A percentile compares a stretch with the other conserved stretches of the same genome.
Evolutionary conservation across 2,113 vertebrate genomes (phyloP).

Genomic region (Toxotes jaculatrix): DNA sequence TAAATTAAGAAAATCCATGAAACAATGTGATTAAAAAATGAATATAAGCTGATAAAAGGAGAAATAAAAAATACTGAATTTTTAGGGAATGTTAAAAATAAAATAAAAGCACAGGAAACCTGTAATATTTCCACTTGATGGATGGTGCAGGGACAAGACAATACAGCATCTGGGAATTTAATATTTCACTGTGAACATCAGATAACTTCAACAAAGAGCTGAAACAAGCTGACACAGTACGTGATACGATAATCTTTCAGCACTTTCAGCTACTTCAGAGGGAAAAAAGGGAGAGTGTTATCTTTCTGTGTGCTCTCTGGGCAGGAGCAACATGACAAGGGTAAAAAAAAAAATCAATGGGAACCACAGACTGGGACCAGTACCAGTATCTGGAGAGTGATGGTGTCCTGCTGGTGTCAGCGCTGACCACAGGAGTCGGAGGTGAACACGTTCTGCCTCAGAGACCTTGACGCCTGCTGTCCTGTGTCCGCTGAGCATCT

Average conservation of each 20-base stretch:
- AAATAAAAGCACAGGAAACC: background rate
- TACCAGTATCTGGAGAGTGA: constrained; percentile 11
- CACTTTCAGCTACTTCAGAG: no score
- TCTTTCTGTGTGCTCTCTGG: background rate
- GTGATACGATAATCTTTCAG: background rate
- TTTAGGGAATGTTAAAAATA: background rate
- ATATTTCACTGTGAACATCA: no score
- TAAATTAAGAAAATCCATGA: background rate
- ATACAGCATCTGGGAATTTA: no score
- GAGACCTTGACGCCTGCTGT: constrained; percentile 50
- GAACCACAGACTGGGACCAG: constrained; percentile 3
- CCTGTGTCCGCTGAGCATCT: constrained; percentile 5
- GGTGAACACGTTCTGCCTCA: constrained; percentile 18
- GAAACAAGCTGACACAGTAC: no score
- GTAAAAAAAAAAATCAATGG: background rate
- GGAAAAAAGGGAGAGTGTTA: no score
- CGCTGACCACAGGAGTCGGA: background rate
- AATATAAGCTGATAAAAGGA: no score
- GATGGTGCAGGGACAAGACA: background rate
- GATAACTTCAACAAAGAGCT: no score
- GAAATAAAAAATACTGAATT: background rate
- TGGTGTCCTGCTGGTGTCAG: constrained; percentile 9
- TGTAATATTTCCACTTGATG: no score
- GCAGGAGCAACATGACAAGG: background rate
- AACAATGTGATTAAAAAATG: background rate